Conservation (phyloP, 2,888 invertebrate species). For the Abrostola tripartita region DNA sequence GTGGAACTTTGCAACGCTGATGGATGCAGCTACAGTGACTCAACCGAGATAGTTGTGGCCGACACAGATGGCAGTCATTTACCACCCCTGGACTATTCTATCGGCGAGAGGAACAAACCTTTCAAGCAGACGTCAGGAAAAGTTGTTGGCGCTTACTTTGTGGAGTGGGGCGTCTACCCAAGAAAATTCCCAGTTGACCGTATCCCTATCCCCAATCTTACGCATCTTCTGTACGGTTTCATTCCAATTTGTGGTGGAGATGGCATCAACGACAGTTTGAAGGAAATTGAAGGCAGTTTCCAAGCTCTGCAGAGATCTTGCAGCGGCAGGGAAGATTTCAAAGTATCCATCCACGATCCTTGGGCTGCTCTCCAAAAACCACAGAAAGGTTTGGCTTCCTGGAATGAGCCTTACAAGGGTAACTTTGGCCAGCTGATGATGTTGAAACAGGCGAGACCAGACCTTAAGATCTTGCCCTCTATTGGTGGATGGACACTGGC, state of each 20-base stretch:
- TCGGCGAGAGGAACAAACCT: slow-evolving; percentile 82
- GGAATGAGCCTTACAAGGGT: slow-evolving; percentile 86
- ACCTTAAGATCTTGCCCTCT: slow-evolving; percentile 82
- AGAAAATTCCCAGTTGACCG: slow-evolving; percentile 83
- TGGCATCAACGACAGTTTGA: slow-evolving; percentile 85
- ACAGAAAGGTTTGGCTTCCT: slow-evolving; percentile 81
- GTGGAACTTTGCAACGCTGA: slow-evolving; percentile 82
- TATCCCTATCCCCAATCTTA: slow-evolving; percentile 81
- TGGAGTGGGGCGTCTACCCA: slow-evolving; percentile 86
- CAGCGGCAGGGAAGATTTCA: slow-evolving; percentile 84
- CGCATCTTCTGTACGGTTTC: slow-evolving; percentile 83
- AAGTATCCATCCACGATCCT: slow-evolving; percentile 84
- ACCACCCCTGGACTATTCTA: slow-evolving; percentile 77
- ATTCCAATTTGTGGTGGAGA: slow-evolving; percentile 86
- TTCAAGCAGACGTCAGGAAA: slow-evolving; percentile 85
- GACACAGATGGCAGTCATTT: slow-evolving; percentile 86
- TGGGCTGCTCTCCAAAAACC: slow-evolving; percentile 86
- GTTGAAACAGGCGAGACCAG: slow-evolving; percentile 82
- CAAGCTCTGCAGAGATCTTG: slow-evolving; percentile 84
- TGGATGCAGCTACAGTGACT: slow-evolving; percentile 80
- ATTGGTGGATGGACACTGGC: slow-evolving; percentile 85
- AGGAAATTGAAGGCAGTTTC: slow-evolving; percentile 85
- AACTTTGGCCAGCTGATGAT: slow-evolving; percentile 86
- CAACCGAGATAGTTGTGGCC: slow-evolving; percentile 81
- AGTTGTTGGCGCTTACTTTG: slow-evolving; percentile 83